Conservation (phyloP, 2,888 invertebrate genomes). For the Teleogryllus oceanicus region DNA sequence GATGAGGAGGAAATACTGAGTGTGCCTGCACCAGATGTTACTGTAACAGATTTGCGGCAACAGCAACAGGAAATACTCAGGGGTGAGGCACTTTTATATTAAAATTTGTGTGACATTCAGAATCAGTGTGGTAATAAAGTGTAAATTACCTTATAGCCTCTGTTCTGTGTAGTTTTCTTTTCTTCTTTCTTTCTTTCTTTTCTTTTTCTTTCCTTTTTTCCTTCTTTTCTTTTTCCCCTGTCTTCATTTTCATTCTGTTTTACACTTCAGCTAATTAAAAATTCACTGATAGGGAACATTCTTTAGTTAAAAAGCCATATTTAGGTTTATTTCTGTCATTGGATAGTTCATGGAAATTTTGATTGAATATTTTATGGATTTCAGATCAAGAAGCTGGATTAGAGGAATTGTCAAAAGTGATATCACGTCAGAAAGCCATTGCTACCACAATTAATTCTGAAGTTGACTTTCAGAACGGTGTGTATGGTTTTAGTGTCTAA, state of each 20-base stretch:
- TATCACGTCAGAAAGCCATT: conserved; percentile 71
- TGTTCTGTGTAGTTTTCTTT: too few relatives aligned
- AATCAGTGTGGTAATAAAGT: too few relatives aligned
- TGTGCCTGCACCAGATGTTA: conserved; percentile 41
- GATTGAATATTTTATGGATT: conserved; percentile 32
- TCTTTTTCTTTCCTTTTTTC: too few relatives aligned
- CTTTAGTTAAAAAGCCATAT: too few relatives aligned
- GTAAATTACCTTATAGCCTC: too few relatives aligned
- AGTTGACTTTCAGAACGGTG: conserved; percentile 75
- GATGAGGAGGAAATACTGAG: conserved; percentile 46
- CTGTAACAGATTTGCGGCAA: conserved; percentile 53
- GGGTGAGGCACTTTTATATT: conserved; percentile 46
- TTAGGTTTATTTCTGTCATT: too few relatives aligned
- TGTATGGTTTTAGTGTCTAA: conserved; percentile 35
- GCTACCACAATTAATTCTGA: conserved; percentile 71
- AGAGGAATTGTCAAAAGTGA: conserved; percentile 68
- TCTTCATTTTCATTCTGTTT: too few relatives aligned
- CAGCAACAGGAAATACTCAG: conserved; percentile 59
- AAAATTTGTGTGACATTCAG: too few relatives aligned
- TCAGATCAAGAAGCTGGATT: conserved; percentile 73
- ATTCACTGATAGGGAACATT: too few relatives aligned
- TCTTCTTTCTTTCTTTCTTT: too few relatives aligned
- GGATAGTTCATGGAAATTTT: not conserved
- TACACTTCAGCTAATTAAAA: too few relatives aligned
- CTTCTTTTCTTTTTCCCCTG: too few relatives aligned